Evolutionary conservation across 2,888 invertebrate species (phyloP).

Genomic region (Heliconius ismenius): DNA sequence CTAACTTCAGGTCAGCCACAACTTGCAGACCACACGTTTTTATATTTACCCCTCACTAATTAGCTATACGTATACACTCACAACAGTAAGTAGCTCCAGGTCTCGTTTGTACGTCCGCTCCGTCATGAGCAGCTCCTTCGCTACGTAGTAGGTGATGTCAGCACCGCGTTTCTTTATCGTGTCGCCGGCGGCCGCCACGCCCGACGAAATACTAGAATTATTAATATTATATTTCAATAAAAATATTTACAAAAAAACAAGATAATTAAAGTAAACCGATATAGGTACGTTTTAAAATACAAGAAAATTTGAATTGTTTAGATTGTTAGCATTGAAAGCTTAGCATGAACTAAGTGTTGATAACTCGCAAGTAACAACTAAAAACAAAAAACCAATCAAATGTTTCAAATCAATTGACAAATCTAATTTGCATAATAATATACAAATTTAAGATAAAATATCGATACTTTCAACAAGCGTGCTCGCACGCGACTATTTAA

Average conservation of each 20-base stretch:
- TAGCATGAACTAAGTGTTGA: too few relatives aligned
- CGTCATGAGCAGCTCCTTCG: slow-evolving; percentile 97
- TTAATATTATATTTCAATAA: slow-evolving; percentile 12
- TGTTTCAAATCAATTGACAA: too few relatives aligned
- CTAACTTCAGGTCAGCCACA: too few relatives aligned
- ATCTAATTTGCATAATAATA: too few relatives aligned
- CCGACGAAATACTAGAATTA: slow-evolving; percentile 65
- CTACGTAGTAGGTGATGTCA: slow-evolving; percentile 86
- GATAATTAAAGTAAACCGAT: too few relatives aligned
- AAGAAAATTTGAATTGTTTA: neutral
- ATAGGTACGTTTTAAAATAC: neutral
- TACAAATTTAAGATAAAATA: neutral
- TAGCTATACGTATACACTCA: slow-evolving; percentile 65
- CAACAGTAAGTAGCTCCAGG: slow-evolving; percentile 93
- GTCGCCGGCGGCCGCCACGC: slow-evolving; percentile 53
- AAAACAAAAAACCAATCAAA: too few relatives aligned
- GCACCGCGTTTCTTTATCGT: slow-evolving; percentile 53
- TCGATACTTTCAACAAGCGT: neutral
- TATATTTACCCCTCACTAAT: too few relatives aligned
- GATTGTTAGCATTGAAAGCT: too few relatives aligned
- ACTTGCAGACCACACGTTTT: too few relatives aligned
- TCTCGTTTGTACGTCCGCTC: slow-evolving; percentile 97
- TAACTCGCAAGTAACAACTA: too few relatives aligned
- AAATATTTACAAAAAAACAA: too few relatives aligned
- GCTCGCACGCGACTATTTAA: too few relatives aligned